phyloP scores from a whole-genome alignment of 1,140 invertebrate species.

The Theocolax elegans region DNA sequence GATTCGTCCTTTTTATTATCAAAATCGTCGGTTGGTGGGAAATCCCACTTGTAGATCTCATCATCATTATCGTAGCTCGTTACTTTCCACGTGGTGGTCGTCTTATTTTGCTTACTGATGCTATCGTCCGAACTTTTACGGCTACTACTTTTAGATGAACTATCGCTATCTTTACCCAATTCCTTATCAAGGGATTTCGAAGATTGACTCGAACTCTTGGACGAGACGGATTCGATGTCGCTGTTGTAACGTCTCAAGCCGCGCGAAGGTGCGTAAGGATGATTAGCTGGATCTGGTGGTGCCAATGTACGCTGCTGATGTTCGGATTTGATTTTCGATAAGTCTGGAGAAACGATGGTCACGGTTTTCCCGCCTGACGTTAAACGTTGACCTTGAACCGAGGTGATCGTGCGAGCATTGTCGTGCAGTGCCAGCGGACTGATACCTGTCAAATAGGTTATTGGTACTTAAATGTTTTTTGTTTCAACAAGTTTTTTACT shows the following conservation, averaged over 20 bases:
- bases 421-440: conserved; percentile 56
- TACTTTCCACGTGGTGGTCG: neutral
- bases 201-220: conserved; percentile 28
- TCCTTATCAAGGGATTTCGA: conserved; percentile 17
- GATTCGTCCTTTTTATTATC: neutral
- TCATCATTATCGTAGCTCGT: conserved; percentile 7
- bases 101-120: neutral
- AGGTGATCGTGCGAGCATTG: conserved; percentile 47
- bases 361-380: conserved; percentile 54
- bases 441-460: too few species aligned
- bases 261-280: neutral
- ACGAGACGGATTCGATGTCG: conserved; percentile 37
- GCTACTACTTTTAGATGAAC: conserved; percentile 3
- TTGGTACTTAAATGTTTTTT: too few species aligned
- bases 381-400: conserved; percentile 39
- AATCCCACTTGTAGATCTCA: conserved; percentile 32
- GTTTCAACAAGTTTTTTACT: too few species aligned
- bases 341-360: conserved; percentile 53
- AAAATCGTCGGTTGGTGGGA: conserved; percentile 1
- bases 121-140: conserved; percentile 25
- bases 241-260: conserved; percentile 26
- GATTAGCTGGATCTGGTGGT: neutral
- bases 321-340: conserved; percentile 6
- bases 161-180: neutral
- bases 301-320: neutral